Evolutionary conservation across 2,113 vertebrate genomes (phyloP).

Genomic region (Gymnocephalus cernua): DNA sequence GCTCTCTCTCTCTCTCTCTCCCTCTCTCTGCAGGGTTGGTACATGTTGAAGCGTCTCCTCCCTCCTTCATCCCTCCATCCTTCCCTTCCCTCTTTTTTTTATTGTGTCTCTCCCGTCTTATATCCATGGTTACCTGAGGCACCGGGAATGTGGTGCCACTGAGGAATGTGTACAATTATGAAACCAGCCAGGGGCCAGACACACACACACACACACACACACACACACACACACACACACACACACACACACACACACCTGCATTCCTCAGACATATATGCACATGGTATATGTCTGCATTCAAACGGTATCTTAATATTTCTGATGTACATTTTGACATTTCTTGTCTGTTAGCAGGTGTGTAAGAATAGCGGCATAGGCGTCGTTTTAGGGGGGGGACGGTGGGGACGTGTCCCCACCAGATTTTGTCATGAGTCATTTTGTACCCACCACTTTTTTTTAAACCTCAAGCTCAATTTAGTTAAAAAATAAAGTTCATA

Average conservation of each 20-base stretch:
- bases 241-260: constrained; percentile 12
- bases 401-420: no score
- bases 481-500: no score
- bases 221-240: constrained; percentile 24
- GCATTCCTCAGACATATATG: constrained; percentile 17
- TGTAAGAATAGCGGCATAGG: no score
- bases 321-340: neutral
- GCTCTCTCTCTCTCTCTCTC: neutral
- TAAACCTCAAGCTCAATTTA: no score
- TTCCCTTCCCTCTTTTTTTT: constrained; percentile 37
- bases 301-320: neutral
- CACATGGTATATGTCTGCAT: neutral
- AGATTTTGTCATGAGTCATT: no score
- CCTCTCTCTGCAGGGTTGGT: neutral
- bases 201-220: constrained; percentile 33
- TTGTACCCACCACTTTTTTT: no score
- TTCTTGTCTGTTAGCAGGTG: no score
- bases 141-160: constrained; percentile 71
- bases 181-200: constrained; percentile 64
- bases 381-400: no score
- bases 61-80: constrained; percentile 3
- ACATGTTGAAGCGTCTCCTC: no score
- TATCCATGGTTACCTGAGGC: constrained; percentile 76
- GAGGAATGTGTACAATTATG: constrained; percentile 82
- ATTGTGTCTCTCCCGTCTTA: constrained; percentile 54